phyloP scores from a whole-genome alignment of 2,888 invertebrate genomes.

The Trissolcus brochymenae region DNA sequence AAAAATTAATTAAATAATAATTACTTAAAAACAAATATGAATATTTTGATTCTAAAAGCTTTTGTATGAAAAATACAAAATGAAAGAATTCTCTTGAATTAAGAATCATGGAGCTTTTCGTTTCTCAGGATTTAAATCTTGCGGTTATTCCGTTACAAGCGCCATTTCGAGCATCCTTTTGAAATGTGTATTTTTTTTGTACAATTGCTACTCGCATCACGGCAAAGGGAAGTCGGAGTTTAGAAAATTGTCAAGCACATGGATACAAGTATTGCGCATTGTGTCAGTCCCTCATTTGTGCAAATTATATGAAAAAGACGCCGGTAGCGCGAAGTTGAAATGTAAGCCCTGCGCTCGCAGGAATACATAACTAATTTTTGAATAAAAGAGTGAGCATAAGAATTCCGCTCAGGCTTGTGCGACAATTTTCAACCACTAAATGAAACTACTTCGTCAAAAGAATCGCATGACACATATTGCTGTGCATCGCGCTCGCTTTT shows the following conservation, averaged over 20 bases:
- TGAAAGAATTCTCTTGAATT: conserved; percentile 9
- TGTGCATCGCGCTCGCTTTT: conserved; percentile 16
- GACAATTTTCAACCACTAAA: conserved; percentile 43
- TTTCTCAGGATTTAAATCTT: conserved; percentile 33
- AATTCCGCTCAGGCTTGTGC: conserved; percentile 21
- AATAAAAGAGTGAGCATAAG: conserved; percentile 23
- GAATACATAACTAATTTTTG: conserved; percentile 42
- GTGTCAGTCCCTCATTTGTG: conserved; percentile 45
- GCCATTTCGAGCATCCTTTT: conserved; percentile 44
- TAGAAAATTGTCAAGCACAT: conserved; percentile 39
- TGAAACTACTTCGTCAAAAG: conserved; percentile 46
- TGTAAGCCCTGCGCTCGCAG: conserved; percentile 19
- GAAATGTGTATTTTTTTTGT: conserved; percentile 28
- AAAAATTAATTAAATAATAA: background rate
- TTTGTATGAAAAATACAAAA: no score
- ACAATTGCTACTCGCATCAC: conserved; percentile 48
- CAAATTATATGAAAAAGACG: conserved; percentile 40
- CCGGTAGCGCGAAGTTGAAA: conserved; percentile 26
- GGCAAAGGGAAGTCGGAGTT: conserved; percentile 13
- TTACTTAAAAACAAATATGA: background rate
- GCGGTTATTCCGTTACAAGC: conserved; percentile 37
- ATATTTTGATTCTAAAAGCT: no score
- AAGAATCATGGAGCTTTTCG: conserved; percentile 12
- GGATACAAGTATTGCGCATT: conserved; percentile 36
- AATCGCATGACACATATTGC: conserved; percentile 36